phyloP scores from a whole-genome alignment of 2,888 invertebrate species.

The Heliconius hortense region DNA sequence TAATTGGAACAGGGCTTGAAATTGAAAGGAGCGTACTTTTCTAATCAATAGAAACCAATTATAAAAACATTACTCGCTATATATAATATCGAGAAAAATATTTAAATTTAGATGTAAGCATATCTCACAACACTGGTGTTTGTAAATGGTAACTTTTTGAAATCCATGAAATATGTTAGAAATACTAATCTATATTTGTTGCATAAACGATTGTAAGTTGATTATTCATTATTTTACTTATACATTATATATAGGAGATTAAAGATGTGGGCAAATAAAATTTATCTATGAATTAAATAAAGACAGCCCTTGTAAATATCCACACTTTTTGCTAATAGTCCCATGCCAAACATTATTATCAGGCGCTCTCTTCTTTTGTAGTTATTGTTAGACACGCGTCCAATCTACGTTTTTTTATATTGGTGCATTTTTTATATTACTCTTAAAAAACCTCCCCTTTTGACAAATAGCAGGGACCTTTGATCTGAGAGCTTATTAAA shows the following conservation, averaged over 20 bases:
- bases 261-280: background rate
- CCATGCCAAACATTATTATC: slow-evolving; percentile 34
- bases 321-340: slow-evolving; percentile 9
- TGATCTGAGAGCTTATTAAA: slow-evolving; percentile 80
- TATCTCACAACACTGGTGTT: background rate
- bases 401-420: slow-evolving; percentile 56
- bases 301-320: slow-evolving; percentile 13
- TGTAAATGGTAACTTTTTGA: background rate
- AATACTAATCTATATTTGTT: background rate
- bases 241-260: background rate
- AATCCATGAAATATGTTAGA: background rate
- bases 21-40: background rate
- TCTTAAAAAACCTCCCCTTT: slow-evolving; percentile 72
- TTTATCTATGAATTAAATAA: background rate
- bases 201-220: background rate
- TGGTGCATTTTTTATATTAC: slow-evolving; percentile 48
- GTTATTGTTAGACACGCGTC: slow-evolving; percentile 59
- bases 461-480: slow-evolving; percentile 78
- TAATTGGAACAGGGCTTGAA: slow-evolving; percentile 19
- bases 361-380: slow-evolving; percentile 43
- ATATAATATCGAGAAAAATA: background rate
- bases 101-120: background rate
- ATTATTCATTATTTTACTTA: background rate
- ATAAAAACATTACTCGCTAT: background rate
- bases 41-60: slow-evolving; percentile 2